Evolutionary conservation across 2,797 vertebrate species (phyloP).

Genomic region (Selene dorsalis): DNA sequence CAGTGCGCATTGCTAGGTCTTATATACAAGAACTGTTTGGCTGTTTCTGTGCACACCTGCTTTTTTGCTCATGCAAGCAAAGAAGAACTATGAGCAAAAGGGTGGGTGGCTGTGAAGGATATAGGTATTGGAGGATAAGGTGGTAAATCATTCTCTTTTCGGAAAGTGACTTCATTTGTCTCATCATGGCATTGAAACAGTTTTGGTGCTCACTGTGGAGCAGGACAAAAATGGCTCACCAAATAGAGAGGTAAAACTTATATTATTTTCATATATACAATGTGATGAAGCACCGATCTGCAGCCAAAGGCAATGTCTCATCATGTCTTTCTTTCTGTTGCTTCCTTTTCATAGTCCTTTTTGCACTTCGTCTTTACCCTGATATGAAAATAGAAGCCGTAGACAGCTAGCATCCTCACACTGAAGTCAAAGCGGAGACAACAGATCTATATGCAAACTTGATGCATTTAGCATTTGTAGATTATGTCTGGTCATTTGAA

Average conservation of each 20-base stretch:
- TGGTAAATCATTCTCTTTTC: constrained; percentile 1
- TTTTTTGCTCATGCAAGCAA: constrained; percentile 28
- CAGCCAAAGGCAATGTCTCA: no score
- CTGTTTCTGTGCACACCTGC: background rate
- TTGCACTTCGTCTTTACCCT: background rate
- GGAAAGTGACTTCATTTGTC: background rate
- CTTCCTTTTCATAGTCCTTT: constrained; percentile 14
- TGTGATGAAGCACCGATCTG: no score
- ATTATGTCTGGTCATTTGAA: background rate
- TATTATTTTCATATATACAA: no score
- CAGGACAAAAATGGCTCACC: no score
- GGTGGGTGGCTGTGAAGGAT: constrained; percentile 8
- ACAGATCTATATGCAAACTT: constrained; percentile 6
- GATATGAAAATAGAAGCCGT: background rate
- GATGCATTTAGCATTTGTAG: background rate
- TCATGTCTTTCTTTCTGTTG: background rate
- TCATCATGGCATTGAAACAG: background rate
- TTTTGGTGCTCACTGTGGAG: no score
- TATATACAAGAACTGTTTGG: constrained; percentile 8
- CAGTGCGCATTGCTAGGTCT: background rate
- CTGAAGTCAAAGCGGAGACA: background rate
- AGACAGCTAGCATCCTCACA: background rate
- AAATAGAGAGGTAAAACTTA: constrained; percentile 15
- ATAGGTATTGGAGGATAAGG: background rate
- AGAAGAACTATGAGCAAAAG: constrained; percentile 14